Base-by-base conservation (phyloP, 2,888 invertebrate species). In the Alcis repandata region DNA sequence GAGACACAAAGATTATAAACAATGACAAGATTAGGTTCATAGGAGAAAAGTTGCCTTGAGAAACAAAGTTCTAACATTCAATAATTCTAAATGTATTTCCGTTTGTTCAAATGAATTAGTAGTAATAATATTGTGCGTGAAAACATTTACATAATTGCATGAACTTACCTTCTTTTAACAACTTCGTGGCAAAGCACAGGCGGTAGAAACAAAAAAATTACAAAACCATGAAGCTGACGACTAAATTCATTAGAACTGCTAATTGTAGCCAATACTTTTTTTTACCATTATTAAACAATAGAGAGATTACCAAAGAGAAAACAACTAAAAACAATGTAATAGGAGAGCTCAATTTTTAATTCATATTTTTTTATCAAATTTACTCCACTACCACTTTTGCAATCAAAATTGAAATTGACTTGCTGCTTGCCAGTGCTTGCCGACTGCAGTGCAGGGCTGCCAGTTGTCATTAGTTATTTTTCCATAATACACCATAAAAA, bases 121-220 rank as follows among this genome's bases (percentile, higher is more conserved):
- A 10, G 45, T 6, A 15, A 38, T 41, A 15, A 7, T 15, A 17
- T 41, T 22, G 11, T 8, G 20, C 10, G 32, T n/a, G 11, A 41
- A 57, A 32, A 45, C 38, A n/a, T 52, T 52, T 58, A 43, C 38
- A 46, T 53, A 53, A 46, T 53, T 53, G 40, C 40, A 22, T 19
- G 33, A 48, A 32, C 64, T 56, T 56, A 64, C 64, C 64, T 59
- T 54, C 43, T 58, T 22, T 10, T 20, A 41, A 52, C 27, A 58
- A 57, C 58, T 52, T 52, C 63, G 63, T 63, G 58, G 62, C 43
- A 62, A 48, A 33, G 36, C 40, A 43, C 32, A 54, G 17, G 52
- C 22, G 32, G 40, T 46, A 11, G 43, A 57, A 54, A 40, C 48
- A 57, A 57, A 57, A 41, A 51, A 15, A 22, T 13, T 45, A 48